Percentiles rank a stretch among this genome's conserved stretches.
Evolutionary conservation across 2,888 invertebrate species (phyloP).

Genomic region (Pseudococcus viburni): DNA sequence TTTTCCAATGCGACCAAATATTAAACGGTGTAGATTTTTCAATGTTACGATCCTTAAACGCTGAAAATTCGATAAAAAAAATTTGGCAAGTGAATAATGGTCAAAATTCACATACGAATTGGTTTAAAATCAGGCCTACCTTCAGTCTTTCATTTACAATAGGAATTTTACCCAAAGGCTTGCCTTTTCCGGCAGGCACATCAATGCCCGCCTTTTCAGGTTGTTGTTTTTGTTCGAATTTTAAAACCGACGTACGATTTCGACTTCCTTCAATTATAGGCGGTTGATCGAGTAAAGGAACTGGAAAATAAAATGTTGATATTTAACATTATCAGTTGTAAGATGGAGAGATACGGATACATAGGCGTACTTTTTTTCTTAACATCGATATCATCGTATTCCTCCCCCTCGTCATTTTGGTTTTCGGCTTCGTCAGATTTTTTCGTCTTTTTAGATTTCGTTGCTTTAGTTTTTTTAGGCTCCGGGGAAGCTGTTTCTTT

Average conservation of each 20-base stretch:
- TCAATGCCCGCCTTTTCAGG: slow-evolving; percentile 72
- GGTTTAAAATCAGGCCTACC: slow-evolving; percentile 67
- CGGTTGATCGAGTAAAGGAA: slow-evolving; percentile 69
- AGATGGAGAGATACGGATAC: not conserved
- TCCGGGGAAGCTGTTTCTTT: not conserved
- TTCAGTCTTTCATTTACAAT: slow-evolving; percentile 74
- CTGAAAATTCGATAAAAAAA: not conserved
- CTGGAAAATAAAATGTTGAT: slow-evolving; percentile 69
- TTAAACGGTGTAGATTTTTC: slow-evolving; percentile 33
- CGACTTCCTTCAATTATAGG: slow-evolving; percentile 68
- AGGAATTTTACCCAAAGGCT: slow-evolving; percentile 79
- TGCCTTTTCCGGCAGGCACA: slow-evolving; percentile 78
- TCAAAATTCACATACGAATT: not conserved
- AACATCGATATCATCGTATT: not conserved
- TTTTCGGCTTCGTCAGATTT: not conserved
- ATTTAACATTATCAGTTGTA: not conserved
- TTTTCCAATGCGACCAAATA: slow-evolving; percentile 55
- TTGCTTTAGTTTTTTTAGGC: not conserved
- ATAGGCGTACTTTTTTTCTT: not conserved
- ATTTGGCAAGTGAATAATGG: too few species aligned
- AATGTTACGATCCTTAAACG: slow-evolving; percentile 41
- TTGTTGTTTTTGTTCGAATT: slow-evolving; percentile 68
- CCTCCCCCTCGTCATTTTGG: not conserved
- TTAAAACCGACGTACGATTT: slow-evolving; percentile 68
- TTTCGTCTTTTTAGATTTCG: not conserved